Evolutionary conservation across 2,113 vertebrate genomes (phyloP).

Genomic region (Empidonax traillii): DNA sequence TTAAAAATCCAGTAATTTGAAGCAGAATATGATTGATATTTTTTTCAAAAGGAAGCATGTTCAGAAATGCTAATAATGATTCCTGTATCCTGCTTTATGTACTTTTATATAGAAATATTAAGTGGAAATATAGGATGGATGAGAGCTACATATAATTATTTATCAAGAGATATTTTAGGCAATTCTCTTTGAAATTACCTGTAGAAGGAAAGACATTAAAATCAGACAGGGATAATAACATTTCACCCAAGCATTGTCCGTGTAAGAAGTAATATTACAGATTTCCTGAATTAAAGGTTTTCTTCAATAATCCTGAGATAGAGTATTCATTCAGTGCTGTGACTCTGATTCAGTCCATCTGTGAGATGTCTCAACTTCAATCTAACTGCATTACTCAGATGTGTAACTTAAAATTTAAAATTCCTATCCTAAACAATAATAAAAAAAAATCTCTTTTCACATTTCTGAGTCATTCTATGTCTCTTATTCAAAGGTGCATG

Average conservation of each 20-base stretch:
- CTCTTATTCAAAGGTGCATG: background rate
- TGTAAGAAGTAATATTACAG: background rate
- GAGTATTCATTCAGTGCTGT: background rate
- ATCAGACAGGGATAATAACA: background rate
- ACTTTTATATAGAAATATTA: background rate
- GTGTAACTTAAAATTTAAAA: background rate
- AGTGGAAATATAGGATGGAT: background rate
- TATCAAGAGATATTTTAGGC: background rate
- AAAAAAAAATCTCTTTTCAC: background rate
- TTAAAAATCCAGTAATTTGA: background rate
- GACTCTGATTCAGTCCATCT: background rate
- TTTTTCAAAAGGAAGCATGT: background rate
- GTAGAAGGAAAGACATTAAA: background rate
- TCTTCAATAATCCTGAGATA: background rate
- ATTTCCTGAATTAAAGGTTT: background rate
- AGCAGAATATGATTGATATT: background rate
- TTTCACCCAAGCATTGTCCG: background rate
- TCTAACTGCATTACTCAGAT: background rate
- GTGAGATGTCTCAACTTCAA: background rate
- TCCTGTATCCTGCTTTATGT: background rate
- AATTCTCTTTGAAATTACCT: background rate
- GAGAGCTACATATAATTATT: background rate
- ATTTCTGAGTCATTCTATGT: background rate
- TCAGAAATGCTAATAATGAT: background rate
- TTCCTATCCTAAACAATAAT: background rate